Conservation (phyloP, 2,888 invertebrate species). For the Eremobia ochroleuca region DNA sequence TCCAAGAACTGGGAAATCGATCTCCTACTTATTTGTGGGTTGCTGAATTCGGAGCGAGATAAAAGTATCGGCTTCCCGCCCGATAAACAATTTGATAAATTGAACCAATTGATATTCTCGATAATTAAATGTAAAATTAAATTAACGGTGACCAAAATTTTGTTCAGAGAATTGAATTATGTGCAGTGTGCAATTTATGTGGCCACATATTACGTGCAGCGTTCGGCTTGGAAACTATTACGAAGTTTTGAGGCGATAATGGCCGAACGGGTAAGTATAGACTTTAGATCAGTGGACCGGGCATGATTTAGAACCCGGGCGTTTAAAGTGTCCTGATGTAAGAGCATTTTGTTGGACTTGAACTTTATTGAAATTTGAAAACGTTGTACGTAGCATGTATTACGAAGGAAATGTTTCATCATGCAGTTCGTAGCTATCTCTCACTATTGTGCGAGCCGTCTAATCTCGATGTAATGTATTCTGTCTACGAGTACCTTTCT, state of each 20-base stretch:
- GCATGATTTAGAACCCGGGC: slow-evolving; percentile 49
- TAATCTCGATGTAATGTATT: slow-evolving; percentile 29
- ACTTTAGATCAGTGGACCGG: slow-evolving; percentile 61
- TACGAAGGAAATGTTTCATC: background rate
- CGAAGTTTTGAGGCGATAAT: slow-evolving; percentile 63
- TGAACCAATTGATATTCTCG: slow-evolving; percentile 50
- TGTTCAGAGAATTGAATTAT: slow-evolving; percentile 58
- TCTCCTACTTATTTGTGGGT: slow-evolving; percentile 53
- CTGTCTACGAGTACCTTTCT: slow-evolving; percentile 6
- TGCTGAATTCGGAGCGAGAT: slow-evolving; percentile 51
- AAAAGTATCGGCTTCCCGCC: slow-evolving; percentile 47
- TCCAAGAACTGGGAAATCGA: slow-evolving; percentile 60
- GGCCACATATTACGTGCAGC: slow-evolving; percentile 64
- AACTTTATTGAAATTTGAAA: slow-evolving; percentile 27
- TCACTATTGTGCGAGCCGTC: slow-evolving; percentile 1
- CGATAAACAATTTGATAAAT: slow-evolving; percentile 50
- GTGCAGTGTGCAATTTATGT: slow-evolving; percentile 63
- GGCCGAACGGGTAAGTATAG: slow-evolving; percentile 62
- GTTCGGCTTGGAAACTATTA: slow-evolving; percentile 64
- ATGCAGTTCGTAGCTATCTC: slow-evolving; percentile 1
- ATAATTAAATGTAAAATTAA: slow-evolving; percentile 60
- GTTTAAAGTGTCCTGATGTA: slow-evolving; percentile 32
- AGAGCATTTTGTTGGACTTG: slow-evolving; percentile 41
- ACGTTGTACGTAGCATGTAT: background rate
- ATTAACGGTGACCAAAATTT: slow-evolving; percentile 60